Evolutionary conservation across 2,113 vertebrate genomes (phyloP).

Genomic region (Pachyramphus minor): DNA sequence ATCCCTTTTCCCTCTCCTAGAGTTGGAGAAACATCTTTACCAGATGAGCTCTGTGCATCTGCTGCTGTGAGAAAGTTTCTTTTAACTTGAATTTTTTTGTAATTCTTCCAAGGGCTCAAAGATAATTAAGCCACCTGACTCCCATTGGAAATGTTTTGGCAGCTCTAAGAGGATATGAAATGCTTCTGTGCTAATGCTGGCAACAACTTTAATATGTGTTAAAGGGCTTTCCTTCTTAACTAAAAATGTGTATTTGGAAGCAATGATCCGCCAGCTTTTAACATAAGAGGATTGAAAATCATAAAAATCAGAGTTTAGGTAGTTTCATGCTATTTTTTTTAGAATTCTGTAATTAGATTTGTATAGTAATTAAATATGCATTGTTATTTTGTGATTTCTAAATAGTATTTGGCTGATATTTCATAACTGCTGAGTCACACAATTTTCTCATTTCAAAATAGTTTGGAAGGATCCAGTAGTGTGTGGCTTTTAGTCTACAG

Average conservation of each 20-base stretch:
- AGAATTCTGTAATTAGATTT: conserved; percentile 30
- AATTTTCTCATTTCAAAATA: background rate
- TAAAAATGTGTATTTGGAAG: conserved; percentile 31
- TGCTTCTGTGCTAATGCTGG: conserved; percentile 55
- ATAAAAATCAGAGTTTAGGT: conserved; percentile 32
- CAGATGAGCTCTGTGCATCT: conserved; percentile 49
- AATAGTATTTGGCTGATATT: background rate
- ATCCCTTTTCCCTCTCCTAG: background rate
- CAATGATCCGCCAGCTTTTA: conserved; percentile 43
- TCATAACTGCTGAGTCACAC: conserved; percentile 3
- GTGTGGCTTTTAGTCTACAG: background rate
- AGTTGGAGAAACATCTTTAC: background rate
- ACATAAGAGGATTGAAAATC: conserved; percentile 46
- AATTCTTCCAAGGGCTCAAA: conserved; percentile 35
- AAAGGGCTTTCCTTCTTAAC: conserved; percentile 64
- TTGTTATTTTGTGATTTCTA: background rate
- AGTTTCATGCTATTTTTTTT: background rate
- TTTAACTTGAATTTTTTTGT: conserved; percentile 43
- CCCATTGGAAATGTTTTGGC: conserved; percentile 55
- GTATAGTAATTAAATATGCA: background rate
- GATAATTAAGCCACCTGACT: conserved; percentile 61
- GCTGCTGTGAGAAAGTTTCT: conserved; percentile 54
- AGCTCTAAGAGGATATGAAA: conserved; percentile 58
- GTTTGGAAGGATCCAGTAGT: background rate
- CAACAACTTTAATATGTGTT: conserved; percentile 41